Conservation (phyloP, 2,113 vertebrate species). For the Solea solea region DNA sequence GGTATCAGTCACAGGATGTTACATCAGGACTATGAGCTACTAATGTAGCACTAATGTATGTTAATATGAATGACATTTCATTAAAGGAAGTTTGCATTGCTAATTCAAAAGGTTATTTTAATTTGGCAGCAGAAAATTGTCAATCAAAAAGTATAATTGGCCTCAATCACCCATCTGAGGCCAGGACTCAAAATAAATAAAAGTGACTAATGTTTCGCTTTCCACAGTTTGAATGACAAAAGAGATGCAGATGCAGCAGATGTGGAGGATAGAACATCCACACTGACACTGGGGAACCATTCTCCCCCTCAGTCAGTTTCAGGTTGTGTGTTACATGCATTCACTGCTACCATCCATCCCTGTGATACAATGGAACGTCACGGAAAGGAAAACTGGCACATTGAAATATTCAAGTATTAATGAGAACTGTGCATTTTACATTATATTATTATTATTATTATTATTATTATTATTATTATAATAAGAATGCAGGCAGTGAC, state of each 20-base stretch:
- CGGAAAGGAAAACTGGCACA: too few species aligned
- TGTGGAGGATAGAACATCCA: slow-evolving; percentile 3
- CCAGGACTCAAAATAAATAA: slow-evolving; percentile 72
- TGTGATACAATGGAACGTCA: too few species aligned
- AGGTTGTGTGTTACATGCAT: too few species aligned
- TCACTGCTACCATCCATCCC: too few species aligned
- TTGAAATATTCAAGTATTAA: too few species aligned
- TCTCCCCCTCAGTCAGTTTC: too few species aligned
- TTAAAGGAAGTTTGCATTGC: slow-evolving; percentile 84
- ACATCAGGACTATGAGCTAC: slow-evolving; percentile 88
- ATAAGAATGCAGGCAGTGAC: too few species aligned
- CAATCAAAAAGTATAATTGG: slow-evolving; percentile 77
- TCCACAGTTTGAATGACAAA: slow-evolving; percentile 30
- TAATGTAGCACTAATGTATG: slow-evolving; percentile 91
- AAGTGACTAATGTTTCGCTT: slow-evolving; percentile 21
- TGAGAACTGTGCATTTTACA: too few species aligned
- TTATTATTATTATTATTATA: too few species aligned
- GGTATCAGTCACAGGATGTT: slow-evolving; percentile 52
- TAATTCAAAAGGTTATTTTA: slow-evolving; percentile 93
- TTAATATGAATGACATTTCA: slow-evolving; percentile 94
- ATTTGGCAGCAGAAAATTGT: slow-evolving; percentile 94
- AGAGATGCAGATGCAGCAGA: slow-evolving; percentile 40
- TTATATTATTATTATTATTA: too few species aligned
- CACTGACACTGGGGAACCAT: too few species aligned
- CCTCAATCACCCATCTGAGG: slow-evolving; percentile 63